A percentile compares a stretch with the other conserved stretches of the same genome.
These are phyloP conservation scores for Anniella stebbinsi DNA, from an alignment of 2,797 vertebrate species.

Conservation along the genomic window DNA sequence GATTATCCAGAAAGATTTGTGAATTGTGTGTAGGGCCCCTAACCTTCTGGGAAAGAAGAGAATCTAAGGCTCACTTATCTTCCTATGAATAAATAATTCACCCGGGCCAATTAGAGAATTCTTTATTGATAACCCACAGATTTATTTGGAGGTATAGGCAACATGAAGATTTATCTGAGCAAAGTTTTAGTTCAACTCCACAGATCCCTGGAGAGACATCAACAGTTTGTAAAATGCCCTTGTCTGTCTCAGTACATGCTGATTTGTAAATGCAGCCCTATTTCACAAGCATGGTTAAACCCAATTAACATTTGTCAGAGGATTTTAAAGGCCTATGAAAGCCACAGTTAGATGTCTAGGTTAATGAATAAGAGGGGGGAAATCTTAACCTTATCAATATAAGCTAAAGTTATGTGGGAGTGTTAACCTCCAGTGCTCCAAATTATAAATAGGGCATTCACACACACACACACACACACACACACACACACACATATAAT, in stretches of 20 bases:
- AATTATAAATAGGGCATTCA: conserved; percentile 19
- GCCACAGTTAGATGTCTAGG: conserved; percentile 4
- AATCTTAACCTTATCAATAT: conserved; percentile 19
- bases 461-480: neutral
- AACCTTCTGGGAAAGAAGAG: conserved; percentile 66
- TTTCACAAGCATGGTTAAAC: neutral
- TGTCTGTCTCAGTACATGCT: neutral
- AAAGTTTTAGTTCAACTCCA: conserved; percentile 41
- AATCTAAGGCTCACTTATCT: conserved; percentile 62
- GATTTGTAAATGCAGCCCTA: conserved; percentile 17
- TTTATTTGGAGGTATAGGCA: conserved; percentile 56
- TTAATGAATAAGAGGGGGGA: neutral
- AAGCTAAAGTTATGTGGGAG: neutral
- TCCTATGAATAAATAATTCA: conserved; percentile 64
- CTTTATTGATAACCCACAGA: conserved; percentile 62
- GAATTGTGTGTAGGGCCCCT: conserved; percentile 57
- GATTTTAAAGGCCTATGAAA: neutral
- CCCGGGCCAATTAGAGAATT: conserved; percentile 63
- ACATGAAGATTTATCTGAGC: neutral
- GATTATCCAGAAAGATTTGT: conserved; percentile 74
- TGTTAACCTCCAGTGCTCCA: conserved; percentile 13
- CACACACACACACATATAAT: neutral
- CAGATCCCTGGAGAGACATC: conserved; percentile 38
- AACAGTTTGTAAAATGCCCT: conserved; percentile 34
- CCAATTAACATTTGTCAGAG: conserved; percentile 3